Evolutionary conservation across 2,888 invertebrate species (phyloP).

Genomic region (Carcina quercana): DNA sequence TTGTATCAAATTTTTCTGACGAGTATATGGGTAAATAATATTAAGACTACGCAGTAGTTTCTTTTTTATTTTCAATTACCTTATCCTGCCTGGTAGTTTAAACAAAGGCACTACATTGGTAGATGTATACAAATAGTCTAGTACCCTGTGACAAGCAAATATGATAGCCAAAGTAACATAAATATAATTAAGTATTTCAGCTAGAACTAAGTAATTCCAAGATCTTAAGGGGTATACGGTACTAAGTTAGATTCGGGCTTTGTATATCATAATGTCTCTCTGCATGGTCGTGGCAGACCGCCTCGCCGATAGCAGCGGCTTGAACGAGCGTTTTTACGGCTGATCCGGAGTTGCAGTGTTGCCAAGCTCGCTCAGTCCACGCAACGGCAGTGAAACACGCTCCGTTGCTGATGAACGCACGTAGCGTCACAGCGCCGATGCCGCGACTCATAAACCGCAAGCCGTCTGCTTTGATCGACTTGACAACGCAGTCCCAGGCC

Average conservation of each 20-base stretch:
- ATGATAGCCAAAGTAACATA: neutral
- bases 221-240: too few relatives aligned
- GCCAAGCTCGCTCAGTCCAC: conserved; percentile 80
- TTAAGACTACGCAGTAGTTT: conserved; percentile 32
- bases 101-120: too few relatives aligned
- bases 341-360: conserved; percentile 34
- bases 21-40: conserved; percentile 51
- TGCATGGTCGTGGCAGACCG: conserved; percentile 41
- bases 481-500: conserved; percentile 82
- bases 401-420: conserved; percentile 96
- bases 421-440: conserved; percentile 82
- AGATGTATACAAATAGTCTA: too few relatives aligned
- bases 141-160: too few relatives aligned
- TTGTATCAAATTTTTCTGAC: conserved; percentile 65
- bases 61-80: conserved; percentile 16
- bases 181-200: neutral
- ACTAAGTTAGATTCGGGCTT: neutral
- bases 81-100: too few relatives aligned
- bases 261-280: conserved; percentile 43
- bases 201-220: neutral
- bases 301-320: conserved; percentile 40
- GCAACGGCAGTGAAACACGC: conserved; percentile 92
- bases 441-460: conserved; percentile 82
- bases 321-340: conserved; percentile 31
- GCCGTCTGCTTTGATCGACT: conserved; percentile 82